phyloP scores from a whole-genome alignment of 1,140 invertebrate genomes.

The Drosophila ohnishii region DNA sequence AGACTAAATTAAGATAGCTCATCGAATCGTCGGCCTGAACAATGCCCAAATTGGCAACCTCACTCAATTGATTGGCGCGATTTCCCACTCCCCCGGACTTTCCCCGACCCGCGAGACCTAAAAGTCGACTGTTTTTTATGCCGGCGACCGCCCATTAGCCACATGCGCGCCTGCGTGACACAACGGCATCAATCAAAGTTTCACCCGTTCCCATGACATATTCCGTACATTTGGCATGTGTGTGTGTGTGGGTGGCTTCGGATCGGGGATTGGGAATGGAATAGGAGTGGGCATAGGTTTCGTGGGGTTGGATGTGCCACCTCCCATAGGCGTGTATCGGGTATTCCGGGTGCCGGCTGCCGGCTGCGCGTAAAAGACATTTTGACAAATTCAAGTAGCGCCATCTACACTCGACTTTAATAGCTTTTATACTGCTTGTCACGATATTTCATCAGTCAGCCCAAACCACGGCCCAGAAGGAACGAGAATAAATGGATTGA shows the following conservation, averaged over 20 bases:
- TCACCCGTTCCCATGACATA: constrained; percentile 69
- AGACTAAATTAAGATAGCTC: constrained; percentile 39
- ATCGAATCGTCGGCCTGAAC: constrained; percentile 30
- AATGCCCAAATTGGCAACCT: constrained; percentile 63
- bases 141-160: constrained; percentile 74
- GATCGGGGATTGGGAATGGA: neutral
- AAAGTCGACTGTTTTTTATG: constrained; percentile 36
- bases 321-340: constrained; percentile 41
- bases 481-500: constrained; percentile 47
- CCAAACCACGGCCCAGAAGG: constrained; percentile 28
- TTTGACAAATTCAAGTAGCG: constrained; percentile 83
- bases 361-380: constrained; percentile 79
- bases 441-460: constrained; percentile 82
- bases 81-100: constrained; percentile 5
- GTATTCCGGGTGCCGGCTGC: constrained; percentile 46
- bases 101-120: constrained; percentile 1
- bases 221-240: constrained; percentile 15
- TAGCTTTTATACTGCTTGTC: constrained; percentile 81
- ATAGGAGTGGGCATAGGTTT: constrained; percentile 3
- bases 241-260: constrained; percentile 21
- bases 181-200: constrained; percentile 83
- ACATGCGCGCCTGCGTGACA: constrained; percentile 83
- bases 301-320: constrained; percentile 18
- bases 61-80: constrained; percentile 76
- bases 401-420: constrained; percentile 81